phyloP scores from a whole-genome alignment of 2,888 invertebrate genomes.

The Scrobipalpa costella region DNA sequence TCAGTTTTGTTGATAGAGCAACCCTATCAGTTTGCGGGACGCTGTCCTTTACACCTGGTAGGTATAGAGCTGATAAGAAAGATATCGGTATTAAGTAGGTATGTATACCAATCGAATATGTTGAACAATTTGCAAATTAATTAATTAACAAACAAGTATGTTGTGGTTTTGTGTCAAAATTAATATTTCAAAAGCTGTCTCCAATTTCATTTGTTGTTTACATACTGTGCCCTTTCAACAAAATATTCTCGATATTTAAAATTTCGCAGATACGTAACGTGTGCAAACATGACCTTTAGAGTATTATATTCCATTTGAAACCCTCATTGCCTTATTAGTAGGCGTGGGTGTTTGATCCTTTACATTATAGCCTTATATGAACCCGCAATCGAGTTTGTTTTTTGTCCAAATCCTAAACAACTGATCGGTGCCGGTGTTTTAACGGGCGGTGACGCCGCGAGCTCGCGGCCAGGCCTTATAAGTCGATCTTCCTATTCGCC shows the following conservation, averaged over 20 bases:
- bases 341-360: conserved; percentile 56
- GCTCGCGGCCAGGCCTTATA: conserved; percentile 57
- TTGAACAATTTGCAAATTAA: too few species aligned
- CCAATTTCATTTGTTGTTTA: too few species aligned
- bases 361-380: conserved; percentile 72
- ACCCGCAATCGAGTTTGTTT: conserved; percentile 56
- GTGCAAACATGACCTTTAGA: conserved; percentile 24
- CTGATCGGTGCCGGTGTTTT: conserved; percentile 46
- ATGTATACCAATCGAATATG: too few species aligned
- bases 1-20: too few species aligned
- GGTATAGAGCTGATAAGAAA: too few species aligned
- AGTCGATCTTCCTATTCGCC: conserved; percentile 75
- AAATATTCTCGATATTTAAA: background rate
- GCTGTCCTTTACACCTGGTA: too few species aligned
- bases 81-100: too few species aligned
- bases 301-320: conserved; percentile 34
- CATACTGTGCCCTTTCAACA: background rate
- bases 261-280: background rate
- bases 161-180: too few species aligned
- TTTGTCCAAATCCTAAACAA: conserved; percentile 62
- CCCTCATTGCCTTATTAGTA: conserved; percentile 38
- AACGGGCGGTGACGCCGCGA: conserved; percentile 69
- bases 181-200: too few species aligned
- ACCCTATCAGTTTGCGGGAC: too few species aligned
- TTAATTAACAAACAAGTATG: too few species aligned